These are phyloP conservation scores for Acanthiza pusilla DNA, from an alignment of 2,797 vertebrate species.

Conservation along the genomic window DNA sequence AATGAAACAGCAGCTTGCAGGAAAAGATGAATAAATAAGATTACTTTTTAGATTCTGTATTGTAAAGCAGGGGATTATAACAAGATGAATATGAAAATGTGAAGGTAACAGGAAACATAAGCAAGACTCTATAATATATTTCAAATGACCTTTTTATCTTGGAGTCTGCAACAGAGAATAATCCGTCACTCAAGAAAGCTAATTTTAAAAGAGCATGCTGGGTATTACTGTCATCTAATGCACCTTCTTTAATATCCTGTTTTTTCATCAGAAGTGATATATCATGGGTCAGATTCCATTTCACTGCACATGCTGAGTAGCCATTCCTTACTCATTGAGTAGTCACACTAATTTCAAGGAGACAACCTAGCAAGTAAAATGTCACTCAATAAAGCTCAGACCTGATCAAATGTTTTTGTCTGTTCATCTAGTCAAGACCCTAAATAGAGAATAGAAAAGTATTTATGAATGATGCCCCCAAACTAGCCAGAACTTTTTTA, in stretches of 20 bases:
- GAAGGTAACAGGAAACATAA: neutral
- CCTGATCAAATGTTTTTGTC: neutral
- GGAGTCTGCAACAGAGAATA: neutral
- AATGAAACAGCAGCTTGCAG: neutral
- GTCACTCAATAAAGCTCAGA: neutral
- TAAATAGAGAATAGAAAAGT: neutral
- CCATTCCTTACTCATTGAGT: neutral
- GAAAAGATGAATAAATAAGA: conserved; percentile 5
- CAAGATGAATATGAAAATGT: neutral
- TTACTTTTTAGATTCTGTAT: neutral
- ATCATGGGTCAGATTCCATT: neutral
- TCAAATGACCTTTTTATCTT: conserved; percentile 20
- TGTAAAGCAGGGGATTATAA: neutral
- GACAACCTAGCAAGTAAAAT: neutral
- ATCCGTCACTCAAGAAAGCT: neutral
- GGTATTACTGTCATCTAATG: neutral
- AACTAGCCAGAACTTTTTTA: neutral
- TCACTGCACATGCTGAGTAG: neutral
- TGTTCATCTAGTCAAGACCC: neutral
- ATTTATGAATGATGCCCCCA: neutral
- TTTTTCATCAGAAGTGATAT: conserved; percentile 1
- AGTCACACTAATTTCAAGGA: neutral
- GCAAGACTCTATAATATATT: neutral
- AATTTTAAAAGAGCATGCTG: conserved; percentile 22
- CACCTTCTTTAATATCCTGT: conserved; percentile 1